Percentiles rank a stretch among this genome's conserved stretches.
Conservation (phyloP, 2,888 invertebrate genomes). For the Brachyptera putata region DNA sequence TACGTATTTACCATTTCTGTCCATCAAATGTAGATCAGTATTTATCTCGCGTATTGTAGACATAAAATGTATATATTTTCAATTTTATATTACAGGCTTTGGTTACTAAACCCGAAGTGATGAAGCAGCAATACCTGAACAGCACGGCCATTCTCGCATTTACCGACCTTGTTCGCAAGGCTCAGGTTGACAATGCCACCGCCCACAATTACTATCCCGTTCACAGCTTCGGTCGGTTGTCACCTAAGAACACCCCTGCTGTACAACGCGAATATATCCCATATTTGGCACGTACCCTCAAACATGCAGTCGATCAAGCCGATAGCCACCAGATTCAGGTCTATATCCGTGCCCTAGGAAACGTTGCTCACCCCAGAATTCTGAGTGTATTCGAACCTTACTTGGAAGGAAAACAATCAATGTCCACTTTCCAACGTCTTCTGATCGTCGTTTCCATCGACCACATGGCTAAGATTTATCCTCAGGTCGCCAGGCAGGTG, state of each 20-base stretch:
- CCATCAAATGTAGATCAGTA: too few relatives aligned
- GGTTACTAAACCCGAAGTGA: constrained; percentile 52
- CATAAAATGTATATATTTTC: too few relatives aligned
- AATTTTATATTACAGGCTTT: constrained; percentile 49
- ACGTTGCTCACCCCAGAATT: constrained; percentile 58
- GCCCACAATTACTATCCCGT: constrained; percentile 60
- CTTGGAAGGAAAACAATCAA: constrained; percentile 56
- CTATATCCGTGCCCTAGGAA: constrained; percentile 61
- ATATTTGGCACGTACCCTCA: constrained; percentile 52
- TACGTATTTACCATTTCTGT: constrained; percentile 40
- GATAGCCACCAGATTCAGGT: constrained; percentile 57
- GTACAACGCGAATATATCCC: constrained; percentile 57
- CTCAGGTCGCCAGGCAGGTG: constrained; percentile 53
- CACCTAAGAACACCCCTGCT: constrained; percentile 51
- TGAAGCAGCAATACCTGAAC: constrained; percentile 51
- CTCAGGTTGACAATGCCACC: constrained; percentile 55
- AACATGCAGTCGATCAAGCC: constrained; percentile 50
- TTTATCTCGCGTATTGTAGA: too few relatives aligned
- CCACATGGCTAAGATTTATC: constrained; percentile 50
- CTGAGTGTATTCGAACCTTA: constrained; percentile 60
- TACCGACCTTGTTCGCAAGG: constrained; percentile 55
- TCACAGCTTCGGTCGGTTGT: constrained; percentile 59
- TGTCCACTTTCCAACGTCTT: constrained; percentile 58
- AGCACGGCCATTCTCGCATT: constrained; percentile 56
- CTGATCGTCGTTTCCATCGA: constrained; percentile 58